Evolutionary conservation across 2,797 vertebrate species (phyloP).

Genomic region (Myripristis murdjan): DNA sequence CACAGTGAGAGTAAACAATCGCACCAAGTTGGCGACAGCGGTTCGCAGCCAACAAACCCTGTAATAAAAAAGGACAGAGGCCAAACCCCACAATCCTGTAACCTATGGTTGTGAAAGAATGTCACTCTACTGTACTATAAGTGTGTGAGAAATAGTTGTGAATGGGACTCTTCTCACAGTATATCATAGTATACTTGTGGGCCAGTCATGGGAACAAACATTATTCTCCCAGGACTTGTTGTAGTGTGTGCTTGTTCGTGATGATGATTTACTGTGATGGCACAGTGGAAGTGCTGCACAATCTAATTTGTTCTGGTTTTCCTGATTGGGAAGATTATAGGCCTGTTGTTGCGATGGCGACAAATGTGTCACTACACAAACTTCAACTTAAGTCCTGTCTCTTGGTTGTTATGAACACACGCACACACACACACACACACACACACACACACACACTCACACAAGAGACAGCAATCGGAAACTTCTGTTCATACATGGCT

Average conservation of each 20-base stretch:
- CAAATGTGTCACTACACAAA: constrained; percentile 75
- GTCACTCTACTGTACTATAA: constrained; percentile 57
- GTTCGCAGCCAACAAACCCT: constrained; percentile 63
- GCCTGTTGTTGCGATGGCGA: constrained; percentile 52
- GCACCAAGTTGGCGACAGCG: constrained; percentile 33
- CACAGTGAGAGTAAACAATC: constrained; percentile 62
- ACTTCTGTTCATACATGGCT: constrained; percentile 41
- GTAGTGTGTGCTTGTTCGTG: constrained; percentile 39
- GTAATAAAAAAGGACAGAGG: constrained; percentile 49
- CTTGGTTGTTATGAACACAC: constrained; percentile 62
- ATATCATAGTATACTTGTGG: constrained; percentile 67
- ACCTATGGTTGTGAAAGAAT: constrained; percentile 60
- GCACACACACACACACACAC: constrained; percentile 63
- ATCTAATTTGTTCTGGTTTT: constrained; percentile 77
- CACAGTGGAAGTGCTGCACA: constrained; percentile 64
- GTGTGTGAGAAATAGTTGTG: constrained; percentile 71
- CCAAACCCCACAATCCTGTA: constrained; percentile 54
- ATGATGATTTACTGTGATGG: constrained; percentile 70
- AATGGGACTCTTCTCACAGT: constrained; percentile 81
- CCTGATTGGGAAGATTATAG: constrained; percentile 76
- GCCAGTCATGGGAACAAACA: constrained; percentile 74
- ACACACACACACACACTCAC: constrained; percentile 68
- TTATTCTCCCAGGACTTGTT: constrained; percentile 73
- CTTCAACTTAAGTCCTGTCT: constrained; percentile 53
- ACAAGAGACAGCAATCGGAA: constrained; percentile 36